Evolutionary conservation across 2,113 vertebrate species (phyloP).

Genomic region (Indicator maculatus): DNA sequence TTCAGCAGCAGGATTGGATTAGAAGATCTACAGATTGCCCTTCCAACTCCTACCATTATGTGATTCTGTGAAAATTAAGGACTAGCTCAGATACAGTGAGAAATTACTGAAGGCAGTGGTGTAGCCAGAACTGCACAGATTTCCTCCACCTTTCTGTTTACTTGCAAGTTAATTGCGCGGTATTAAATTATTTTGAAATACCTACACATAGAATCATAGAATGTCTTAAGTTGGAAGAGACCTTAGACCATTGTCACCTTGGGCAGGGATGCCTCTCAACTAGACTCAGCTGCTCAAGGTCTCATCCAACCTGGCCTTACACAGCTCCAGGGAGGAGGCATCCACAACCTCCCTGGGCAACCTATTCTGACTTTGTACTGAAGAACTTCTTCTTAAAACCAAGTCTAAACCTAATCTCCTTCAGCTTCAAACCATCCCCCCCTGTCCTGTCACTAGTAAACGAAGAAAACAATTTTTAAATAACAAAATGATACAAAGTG

Average conservation of each 20-base stretch:
- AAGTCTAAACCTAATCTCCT: too few species aligned
- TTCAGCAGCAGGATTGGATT: neutral
- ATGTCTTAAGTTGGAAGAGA: too few species aligned
- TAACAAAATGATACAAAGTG: neutral
- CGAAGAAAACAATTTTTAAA: neutral
- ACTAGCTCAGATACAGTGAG: neutral
- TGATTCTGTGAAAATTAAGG: neutral
- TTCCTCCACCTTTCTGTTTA: neutral
- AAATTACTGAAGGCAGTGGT: neutral
- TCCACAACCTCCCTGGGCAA: too few species aligned
- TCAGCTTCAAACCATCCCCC: too few species aligned
- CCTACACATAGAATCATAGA: neutral
- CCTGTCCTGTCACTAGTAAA: neutral
- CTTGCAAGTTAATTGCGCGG: neutral
- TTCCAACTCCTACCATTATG: neutral
- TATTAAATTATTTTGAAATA: slow-evolving; percentile 20
- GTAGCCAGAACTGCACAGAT: neutral
- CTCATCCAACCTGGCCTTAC: too few species aligned
- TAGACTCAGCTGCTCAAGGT: too few species aligned
- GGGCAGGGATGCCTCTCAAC: too few species aligned
- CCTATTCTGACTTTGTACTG: too few species aligned
- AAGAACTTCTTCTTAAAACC: too few species aligned
- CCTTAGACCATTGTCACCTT: too few species aligned
- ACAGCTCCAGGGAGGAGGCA: too few species aligned
- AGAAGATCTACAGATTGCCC: neutral